Evolutionary conservation across 2,888 invertebrate genomes (phyloP), one percentile per base, ranked within the genome.

Genomic region (Leuctra nigra): DNA sequence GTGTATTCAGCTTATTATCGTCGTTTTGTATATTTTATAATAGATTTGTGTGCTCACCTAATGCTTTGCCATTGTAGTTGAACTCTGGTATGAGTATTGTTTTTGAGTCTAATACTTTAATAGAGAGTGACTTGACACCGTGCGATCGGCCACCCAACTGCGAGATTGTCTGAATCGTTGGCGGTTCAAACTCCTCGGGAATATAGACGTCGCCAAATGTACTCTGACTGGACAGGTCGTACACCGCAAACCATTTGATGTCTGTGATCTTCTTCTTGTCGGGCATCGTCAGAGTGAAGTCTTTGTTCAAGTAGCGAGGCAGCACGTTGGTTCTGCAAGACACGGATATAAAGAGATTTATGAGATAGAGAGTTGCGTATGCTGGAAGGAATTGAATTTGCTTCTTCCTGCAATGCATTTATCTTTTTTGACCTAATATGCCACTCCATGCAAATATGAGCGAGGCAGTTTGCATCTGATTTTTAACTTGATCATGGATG

Each of bases 151-250:
- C 79, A 0, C 80, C 77, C 18, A 88, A 71, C 60, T 76, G 77
- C 1, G 78, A 73, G 39, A 83, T 75, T 46, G 75, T 74, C 64
- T 86, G 85, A 1, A 86, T 78, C 6, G 82, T 77, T 0, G 94
- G 94, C 13, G 93, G 84, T 67, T 91, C 89, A 71, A 94, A 92
- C 63, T 90, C 91, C 67, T 93, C 92, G 0, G 92, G 92, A 63
- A 94, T 82, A 69, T 86, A 88, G 54, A 93, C 86, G 70, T 94
- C 94, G 0, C 90, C 94, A 69, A 91, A 93, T 36, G 90, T 83
- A 70, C 90, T 91, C 79, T 73, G 64, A 67, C 83, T 84, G 64
- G 83, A 82, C 44, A 94, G 78, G 75, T 94, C 94, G 72, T 91
- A 94, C 53, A 94, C 79, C 0, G 91, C 86, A 57, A 94, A 78